Evolutionary conservation across 2,797 vertebrate genomes (phyloP).

Genomic region (Tinamus major): DNA sequence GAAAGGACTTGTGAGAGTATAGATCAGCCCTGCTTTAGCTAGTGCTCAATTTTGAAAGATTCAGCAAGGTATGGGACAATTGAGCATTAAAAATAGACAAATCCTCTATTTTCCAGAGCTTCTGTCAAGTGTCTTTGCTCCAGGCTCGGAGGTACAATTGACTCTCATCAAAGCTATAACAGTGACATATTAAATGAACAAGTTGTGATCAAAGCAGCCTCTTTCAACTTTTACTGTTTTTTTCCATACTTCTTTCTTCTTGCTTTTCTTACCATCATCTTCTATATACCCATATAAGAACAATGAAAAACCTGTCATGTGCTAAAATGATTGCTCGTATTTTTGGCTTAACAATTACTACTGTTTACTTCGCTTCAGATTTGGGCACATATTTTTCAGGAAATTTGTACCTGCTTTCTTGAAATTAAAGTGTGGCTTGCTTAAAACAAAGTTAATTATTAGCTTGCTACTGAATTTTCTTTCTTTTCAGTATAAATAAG

Average conservation of each 20-base stretch:
- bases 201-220: not conserved
- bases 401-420: not conserved
- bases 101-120: not conserved
- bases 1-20: not conserved
- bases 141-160: not conserved
- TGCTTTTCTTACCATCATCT: not conserved
- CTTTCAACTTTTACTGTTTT: not conserved
- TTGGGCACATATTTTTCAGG: not conserved
- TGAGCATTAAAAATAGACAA: not conserved
- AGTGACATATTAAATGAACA: not conserved
- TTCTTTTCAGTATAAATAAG: not conserved
- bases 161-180: not conserved
- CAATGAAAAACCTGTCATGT: not conserved
- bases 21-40: not conserved
- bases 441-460: not conserved
- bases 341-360: not conserved
- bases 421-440: not conserved
- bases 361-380: not conserved
- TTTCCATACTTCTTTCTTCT: not conserved
- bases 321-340: not conserved
- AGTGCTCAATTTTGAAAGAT: not conserved
- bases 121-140: not conserved
- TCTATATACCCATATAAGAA: not conserved
- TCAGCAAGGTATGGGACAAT: not conserved
- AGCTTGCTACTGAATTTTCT: not conserved